Base-by-base conservation (phyloP, 1,140 invertebrate genomes). In the Neotoxoptera formosana region DNA sequence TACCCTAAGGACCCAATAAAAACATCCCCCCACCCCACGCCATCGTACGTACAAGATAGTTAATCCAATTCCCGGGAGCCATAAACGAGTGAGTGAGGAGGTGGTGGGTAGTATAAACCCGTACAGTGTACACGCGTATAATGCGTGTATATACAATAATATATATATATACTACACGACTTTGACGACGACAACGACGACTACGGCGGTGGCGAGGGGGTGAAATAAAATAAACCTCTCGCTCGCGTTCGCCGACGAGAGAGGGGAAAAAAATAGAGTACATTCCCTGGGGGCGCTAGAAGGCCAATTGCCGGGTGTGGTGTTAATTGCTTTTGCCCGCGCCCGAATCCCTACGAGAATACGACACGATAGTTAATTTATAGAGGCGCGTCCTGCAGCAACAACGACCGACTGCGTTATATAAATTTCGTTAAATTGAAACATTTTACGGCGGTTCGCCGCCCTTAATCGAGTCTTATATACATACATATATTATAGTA, bases 1-100 rank as follows among this genome's bases (percentile, higher is more conserved):
- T 83, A 84, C 91, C 91, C 91, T 84, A 84, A 93, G 91, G 91
- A 93, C 81, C 91, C 91, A 93, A 93, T 93, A 93, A 93, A 93
- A 83, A 84, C 76, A 84, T 53, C 21, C 48, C 23, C 6, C 34
- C 21, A 17, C 9, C 48, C 48, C 34, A 6, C 30, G 9, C 14
- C 30, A 30, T n/a, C 34, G 36, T 36, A 48, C 17, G 21, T 84
- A 56, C 91, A 84, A 86, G 81, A 93, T 56, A 84, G 81, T 93
- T 93, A 93, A 93, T 93, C 76, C 91, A 41, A 93, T 84, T 84
- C 91, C 91, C 91, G 23, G 53, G 91, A 51, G 91, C 91, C 47
- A 30, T 92, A 92, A 92, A 51, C 56, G 14, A 30, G n/a, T 30
- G 30, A 76, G 60, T 2, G 30, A 76, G 1, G 30, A n/a, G 60